Evolutionary conservation across 2,888 invertebrate genomes (phyloP), one percentile per base, ranked within the genome.

Genomic region (Drosophila meridiana): DNA sequence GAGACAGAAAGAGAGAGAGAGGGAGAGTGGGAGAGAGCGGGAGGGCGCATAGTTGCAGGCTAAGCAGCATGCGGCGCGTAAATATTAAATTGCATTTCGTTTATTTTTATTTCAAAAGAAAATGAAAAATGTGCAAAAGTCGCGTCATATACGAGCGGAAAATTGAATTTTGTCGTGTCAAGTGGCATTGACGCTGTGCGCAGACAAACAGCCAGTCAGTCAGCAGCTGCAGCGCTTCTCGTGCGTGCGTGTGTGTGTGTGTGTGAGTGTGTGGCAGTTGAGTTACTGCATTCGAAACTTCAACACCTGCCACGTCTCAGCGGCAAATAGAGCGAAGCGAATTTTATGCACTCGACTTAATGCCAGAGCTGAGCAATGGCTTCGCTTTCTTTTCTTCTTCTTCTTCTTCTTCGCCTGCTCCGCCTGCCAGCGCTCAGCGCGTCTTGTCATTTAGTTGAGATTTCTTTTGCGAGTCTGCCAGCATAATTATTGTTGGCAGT

Each of bases 151-250:
- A 59, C 69, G 53, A 69, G 83, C 61, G 65, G 58, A 84, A 87
- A 89, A 86, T 89, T 87, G 80, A 87, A 86, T 87, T 89, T 89
- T 73, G 30, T 82, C 80, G 73, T 89, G 80, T 84, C 82, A 87
- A 77, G 77, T 82, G 58, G 85, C 87, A 83, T 80, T 88, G 88
- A 78, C 86, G 71, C 58, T 58, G 76, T 67, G 76, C 73, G 64
- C 48, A 58, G 59, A 48, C 64, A 65, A 11, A 45, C 59, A 66
- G 56, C 64, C 4, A 26, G 32, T 50, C 40, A 32, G 30, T 30
- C 30, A 45, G 56, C 57, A 67, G 48, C 30, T 26, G 38, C 52
- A 53, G 32, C 58, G 20, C 20, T 20, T 20, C 20, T 20, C 20
- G 20, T 20, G 20, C 20, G 36, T 20, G 38, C n/a, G 11, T 20